Percentiles rank a stretch among this genome's conserved stretches.
phyloP scores from a whole-genome alignment of 37 sponge, comb jelly and placozoan genomes.

The Theonella swinhoei region DNA sequence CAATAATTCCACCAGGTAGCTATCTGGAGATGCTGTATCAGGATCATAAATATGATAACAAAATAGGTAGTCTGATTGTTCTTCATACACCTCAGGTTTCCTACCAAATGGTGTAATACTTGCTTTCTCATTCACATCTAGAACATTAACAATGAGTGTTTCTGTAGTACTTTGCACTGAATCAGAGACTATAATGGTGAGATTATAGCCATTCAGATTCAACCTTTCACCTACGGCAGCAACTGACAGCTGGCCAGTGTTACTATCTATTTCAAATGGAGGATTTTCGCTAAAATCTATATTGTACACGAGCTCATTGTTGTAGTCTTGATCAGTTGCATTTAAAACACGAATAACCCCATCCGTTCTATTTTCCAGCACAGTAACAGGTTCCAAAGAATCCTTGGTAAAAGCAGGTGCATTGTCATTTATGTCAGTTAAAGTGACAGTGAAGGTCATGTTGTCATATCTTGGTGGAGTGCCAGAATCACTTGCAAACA shows the following conservation, averaged over 20 bases:
- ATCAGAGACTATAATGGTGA: background rate
- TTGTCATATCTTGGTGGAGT: background rate
- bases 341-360: background rate
- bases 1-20: too few relatives aligned
- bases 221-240: too few relatives aligned
- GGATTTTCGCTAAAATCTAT: background rate
- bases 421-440: conserved; percentile 29
- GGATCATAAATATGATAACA: too few relatives aligned
- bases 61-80: too few relatives aligned
- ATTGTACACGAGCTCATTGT: background rate
- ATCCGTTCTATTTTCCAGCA: background rate
- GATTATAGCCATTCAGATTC: background rate
- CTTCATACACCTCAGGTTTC: too few relatives aligned
- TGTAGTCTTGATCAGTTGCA: conserved; percentile 15
- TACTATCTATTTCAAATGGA: too few relatives aligned
- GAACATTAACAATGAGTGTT: background rate
- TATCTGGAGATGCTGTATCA: too few relatives aligned
- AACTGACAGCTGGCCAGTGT: too few relatives aligned
- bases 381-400: background rate
- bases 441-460: background rate
- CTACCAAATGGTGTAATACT: background rate
- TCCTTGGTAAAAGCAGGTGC: background rate
- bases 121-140: conserved; percentile 28
- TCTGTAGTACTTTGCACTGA: background rate
- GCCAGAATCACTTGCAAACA: conserved; percentile 24